A percentile compares a stretch with the other conserved stretches of the same genome.
These are phyloP conservation scores for Metopia argyrocephala DNA, from an alignment of 2,888 invertebrate species.

Conservation along the genomic window DNA sequence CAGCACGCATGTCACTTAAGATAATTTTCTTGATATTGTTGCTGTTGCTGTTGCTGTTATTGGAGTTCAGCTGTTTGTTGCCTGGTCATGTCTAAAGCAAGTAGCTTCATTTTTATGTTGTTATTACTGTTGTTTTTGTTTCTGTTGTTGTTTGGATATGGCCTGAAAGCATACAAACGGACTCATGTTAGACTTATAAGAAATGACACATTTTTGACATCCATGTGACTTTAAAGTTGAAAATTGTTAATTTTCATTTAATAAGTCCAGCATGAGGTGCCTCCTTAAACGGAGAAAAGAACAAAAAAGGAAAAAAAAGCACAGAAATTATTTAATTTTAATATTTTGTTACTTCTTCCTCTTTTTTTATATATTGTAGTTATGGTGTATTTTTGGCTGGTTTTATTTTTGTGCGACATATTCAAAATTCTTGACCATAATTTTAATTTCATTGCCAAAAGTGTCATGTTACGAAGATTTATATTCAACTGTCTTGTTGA, in stretches of 20 bases:
- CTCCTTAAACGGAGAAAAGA: neutral
- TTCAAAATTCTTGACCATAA: constrained; percentile 74
- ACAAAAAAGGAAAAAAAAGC: neutral
- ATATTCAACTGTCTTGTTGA: constrained; percentile 70
- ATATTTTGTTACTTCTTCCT: neutral
- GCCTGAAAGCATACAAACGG: constrained; percentile 7
- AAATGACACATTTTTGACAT: constrained; percentile 64
- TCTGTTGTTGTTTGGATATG: neutral
- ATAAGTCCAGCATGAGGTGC: constrained; percentile 55
- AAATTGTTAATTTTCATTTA: constrained; percentile 63
- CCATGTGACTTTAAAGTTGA: constrained; percentile 60
- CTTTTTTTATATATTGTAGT: neutral
- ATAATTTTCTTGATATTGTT: constrained; percentile 52
- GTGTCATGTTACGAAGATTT: constrained; percentile 79
- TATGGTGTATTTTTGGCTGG: neutral
- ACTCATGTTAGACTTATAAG: constrained; percentile 50
- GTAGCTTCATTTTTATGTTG: constrained; percentile 55
- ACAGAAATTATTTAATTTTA: constrained; percentile 38
- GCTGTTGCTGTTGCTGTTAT: constrained; percentile 8
- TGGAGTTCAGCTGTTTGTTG: constrained; percentile 22
- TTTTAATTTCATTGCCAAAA: constrained; percentile 78
- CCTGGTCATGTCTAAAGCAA: constrained; percentile 57
- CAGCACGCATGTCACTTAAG: constrained; percentile 63
- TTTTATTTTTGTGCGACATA: constrained; percentile 71
- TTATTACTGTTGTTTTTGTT: neutral